Conservation (phyloP, 2,797 vertebrate species). For the Cossypha niveicapilla region DNA sequence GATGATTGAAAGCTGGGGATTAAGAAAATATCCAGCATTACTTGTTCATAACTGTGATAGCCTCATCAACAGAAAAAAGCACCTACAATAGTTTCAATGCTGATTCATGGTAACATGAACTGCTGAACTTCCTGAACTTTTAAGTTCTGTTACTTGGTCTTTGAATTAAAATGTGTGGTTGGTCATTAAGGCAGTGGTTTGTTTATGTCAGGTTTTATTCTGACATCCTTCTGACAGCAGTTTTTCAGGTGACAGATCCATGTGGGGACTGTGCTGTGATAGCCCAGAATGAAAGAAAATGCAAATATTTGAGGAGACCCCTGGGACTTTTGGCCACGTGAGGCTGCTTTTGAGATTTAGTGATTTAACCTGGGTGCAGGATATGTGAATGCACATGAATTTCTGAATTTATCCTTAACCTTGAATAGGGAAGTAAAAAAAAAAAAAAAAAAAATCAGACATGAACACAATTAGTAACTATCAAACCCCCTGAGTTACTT, state of each 20-base stretch:
- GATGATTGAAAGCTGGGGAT: neutral
- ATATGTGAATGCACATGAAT: neutral
- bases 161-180: neutral
- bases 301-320: neutral
- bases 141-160: neutral
- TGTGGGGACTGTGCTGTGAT: neutral
- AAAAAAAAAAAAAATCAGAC: neutral
- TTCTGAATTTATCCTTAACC: neutral
- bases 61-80: neutral
- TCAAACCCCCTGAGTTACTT: neutral
- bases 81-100: neutral
- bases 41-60: neutral
- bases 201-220: neutral
- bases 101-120: neutral
- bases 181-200: neutral
- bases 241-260: neutral
- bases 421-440: neutral
- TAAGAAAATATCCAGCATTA: neutral
- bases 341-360: neutral
- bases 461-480: neutral
- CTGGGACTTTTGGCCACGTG: neutral
- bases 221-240: neutral
- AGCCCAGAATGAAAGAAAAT: neutral
- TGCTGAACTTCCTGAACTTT: neutral
- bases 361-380: neutral